These are phyloP conservation scores for Elysia crispata DNA, from an alignment of 2,888 invertebrate genomes.

Conservation along the genomic window DNA sequence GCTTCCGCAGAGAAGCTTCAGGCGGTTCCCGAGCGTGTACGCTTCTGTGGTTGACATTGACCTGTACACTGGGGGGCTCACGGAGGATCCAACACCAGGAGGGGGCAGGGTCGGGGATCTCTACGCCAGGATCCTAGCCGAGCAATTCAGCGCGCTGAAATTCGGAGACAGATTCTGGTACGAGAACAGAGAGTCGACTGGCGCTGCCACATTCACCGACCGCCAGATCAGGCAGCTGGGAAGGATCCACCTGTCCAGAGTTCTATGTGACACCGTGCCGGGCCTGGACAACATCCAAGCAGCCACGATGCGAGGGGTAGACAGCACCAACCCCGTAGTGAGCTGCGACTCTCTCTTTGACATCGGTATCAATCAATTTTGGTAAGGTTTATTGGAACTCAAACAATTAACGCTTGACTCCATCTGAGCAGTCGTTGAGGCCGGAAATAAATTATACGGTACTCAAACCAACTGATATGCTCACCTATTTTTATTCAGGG, in stretches of 20 bases:
- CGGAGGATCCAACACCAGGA: not conserved
- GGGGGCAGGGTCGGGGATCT: slow-evolving; percentile 5
- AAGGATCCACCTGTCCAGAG: not conserved
- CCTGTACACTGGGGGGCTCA: slow-evolving; percentile 15
- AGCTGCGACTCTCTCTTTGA: too few relatives aligned
- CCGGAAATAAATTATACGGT: too few relatives aligned
- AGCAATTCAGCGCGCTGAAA: not conserved
- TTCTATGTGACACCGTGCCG: slow-evolving; percentile 23
- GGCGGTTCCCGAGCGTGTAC: not conserved
- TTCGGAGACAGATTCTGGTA: slow-evolving; percentile 30
- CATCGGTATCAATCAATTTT: too few relatives aligned
- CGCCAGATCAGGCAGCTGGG: not conserved
- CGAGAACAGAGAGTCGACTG: slow-evolving; percentile 2
- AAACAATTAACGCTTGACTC: too few relatives aligned
- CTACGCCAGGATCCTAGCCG: not conserved
- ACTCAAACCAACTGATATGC: too few relatives aligned
- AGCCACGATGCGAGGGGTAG: too few relatives aligned
- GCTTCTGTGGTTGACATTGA: too few relatives aligned
- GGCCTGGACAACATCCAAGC: not conserved
- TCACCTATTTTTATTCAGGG: too few relatives aligned
- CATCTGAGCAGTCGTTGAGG: too few relatives aligned
- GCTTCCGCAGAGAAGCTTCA: slow-evolving; percentile 35
- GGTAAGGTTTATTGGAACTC: too few relatives aligned
- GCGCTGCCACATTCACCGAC: not conserved
- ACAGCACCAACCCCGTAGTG: too few relatives aligned